Evolutionary conservation across 2,888 invertebrate species (phyloP), one percentile per base, ranked within the genome.

Genomic region (Leuctra nigra): DNA sequence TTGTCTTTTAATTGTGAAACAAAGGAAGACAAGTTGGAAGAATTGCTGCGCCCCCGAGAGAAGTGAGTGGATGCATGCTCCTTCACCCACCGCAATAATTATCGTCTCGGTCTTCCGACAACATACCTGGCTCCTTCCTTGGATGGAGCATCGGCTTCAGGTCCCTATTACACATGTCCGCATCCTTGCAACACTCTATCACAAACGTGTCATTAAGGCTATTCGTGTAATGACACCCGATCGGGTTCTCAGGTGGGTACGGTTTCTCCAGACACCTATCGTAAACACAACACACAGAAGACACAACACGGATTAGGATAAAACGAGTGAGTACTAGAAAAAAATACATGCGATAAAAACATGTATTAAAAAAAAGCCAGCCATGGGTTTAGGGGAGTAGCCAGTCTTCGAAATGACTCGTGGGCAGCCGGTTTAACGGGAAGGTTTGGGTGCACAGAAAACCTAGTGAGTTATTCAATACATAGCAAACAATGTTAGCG

Each of bases 131-230:
- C 72, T 77, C 75, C 74, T 59, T 57, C 25, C 75, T 78, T 73
- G 77, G 77, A 72, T 79, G 80, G 71, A 87, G 80, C 72, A 77
- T 78, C 72, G 86, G 82, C 71, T 75, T 79, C 75, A 87, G 79
- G 68, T 79, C 76, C 69, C 75, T 78, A 78, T 88, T 88, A 82
- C 88, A 88, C 82, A 82, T 83, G 66, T 72, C 69, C 77, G 80
- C 77, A 70, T 83, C 77, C 73, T 83, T 82, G 82, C 90, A 90
- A 83, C 89, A 90, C 72, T 82, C 79, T 78, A 87, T 84, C 77
- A 82, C 82, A 80, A 86, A 83, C 67, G 84, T 81, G 70, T 82
- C 82, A 78, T 86, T 86, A 76, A 79, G 78, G 76, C 79, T 78
- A 76, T 80, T 81, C 75, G 84, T 81, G 74, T 82, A 80, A 77